Conservation (phyloP, 2,113 vertebrate species). For the Vidua macroura region DNA sequence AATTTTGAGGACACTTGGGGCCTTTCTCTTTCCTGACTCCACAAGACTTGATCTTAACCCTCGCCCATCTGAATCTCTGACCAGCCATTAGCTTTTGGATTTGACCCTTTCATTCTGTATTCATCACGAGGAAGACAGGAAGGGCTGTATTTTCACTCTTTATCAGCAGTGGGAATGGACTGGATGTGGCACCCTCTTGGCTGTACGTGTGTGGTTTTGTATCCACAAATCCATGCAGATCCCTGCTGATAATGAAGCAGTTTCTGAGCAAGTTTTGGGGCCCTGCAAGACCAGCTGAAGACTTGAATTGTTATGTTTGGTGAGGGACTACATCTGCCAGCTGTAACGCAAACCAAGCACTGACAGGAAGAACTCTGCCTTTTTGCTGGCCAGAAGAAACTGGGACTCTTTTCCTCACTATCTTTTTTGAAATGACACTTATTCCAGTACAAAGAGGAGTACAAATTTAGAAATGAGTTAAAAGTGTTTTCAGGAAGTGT, state of each 20-base stretch:
- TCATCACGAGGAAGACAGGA: background rate
- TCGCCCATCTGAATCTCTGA: slow-evolving; percentile 35
- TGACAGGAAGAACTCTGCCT: background rate
- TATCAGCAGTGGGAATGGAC: background rate
- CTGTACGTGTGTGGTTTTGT: accelerated
- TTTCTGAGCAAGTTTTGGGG: background rate
- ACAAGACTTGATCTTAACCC: slow-evolving; percentile 69
- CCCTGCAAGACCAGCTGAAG: background rate
- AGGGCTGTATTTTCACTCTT: background rate
- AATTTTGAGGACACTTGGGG: slow-evolving; percentile 72
- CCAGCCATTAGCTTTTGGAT: slow-evolving; percentile 42
- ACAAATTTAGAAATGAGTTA: background rate
- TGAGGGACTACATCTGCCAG: background rate
- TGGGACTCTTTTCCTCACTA: background rate
- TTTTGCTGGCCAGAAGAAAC: background rate
- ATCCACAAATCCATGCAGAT: background rate
- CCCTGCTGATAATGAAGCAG: background rate
- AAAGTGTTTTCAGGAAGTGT: background rate
- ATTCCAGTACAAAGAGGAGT: background rate
- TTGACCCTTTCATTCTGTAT: slow-evolving; percentile 37
- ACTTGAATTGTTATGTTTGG: background rate
- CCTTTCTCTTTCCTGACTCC: slow-evolving; percentile 71
- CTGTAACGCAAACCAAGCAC: background rate
- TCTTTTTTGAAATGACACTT: background rate
- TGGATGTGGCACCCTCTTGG: background rate